Percentiles rank a stretch among this genome's conserved stretches.
phyloP scores from a whole-genome alignment of 2,888 invertebrate species.

The Anorthoa munda region DNA sequence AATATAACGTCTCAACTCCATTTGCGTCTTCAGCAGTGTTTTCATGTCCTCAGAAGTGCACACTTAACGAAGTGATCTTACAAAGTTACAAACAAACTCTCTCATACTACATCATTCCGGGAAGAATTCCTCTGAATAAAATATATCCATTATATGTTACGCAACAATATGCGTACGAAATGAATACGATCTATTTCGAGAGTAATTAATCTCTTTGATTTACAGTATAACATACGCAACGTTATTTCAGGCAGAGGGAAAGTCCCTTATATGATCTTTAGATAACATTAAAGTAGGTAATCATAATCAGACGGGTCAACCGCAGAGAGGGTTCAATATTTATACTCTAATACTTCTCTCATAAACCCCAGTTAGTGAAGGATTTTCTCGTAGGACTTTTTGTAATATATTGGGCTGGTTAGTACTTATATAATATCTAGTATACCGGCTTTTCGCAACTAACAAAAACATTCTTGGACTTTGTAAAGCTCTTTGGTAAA shows the following conservation, averaged over 20 bases:
- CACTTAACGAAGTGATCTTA: neutral
- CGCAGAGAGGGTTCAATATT: conserved; percentile 26
- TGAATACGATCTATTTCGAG: conserved; percentile 39
- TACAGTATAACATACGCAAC: conserved; percentile 45
- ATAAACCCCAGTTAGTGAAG: conserved; percentile 8
- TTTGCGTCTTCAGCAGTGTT: too few relatives aligned
- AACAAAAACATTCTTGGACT: neutral
- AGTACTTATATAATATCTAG: conserved; percentile 16
- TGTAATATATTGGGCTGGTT: neutral
- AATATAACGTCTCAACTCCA: too few relatives aligned
- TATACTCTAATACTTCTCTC: conserved; percentile 37
- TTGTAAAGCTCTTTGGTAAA: conserved; percentile 4
- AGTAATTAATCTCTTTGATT: conserved; percentile 59
- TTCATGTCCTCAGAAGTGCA: too few relatives aligned
- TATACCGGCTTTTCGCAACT: neutral
- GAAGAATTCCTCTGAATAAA: conserved; percentile 3
- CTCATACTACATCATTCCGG: conserved; percentile 3
- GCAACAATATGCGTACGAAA: conserved; percentile 32
- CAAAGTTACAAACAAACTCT: neutral
- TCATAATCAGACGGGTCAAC: conserved; percentile 46
- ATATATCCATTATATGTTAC: conserved; percentile 25
- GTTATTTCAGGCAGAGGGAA: conserved; percentile 35
- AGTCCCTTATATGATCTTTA: conserved; percentile 40
- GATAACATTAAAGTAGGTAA: conserved; percentile 36
- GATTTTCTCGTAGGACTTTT: conserved; percentile 20